phyloP scores from a whole-genome alignment of 2,113 vertebrate genomes.

The Cyprinodon brontotheroides region DNA sequence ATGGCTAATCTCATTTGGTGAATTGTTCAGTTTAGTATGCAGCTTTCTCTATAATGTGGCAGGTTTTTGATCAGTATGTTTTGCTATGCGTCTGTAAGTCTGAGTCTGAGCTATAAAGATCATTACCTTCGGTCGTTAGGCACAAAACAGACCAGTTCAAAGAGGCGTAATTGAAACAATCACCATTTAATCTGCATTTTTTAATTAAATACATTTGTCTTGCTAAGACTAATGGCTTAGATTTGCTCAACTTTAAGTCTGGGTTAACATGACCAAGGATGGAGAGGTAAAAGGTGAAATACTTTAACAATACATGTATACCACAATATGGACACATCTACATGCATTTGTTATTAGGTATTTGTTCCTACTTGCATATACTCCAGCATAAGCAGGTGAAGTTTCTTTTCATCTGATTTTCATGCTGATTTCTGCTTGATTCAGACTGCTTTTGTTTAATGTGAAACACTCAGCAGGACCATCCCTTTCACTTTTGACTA shows the following conservation, averaged over 20 bases:
- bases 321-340: slow-evolving; percentile 19
- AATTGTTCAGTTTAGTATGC: slow-evolving; percentile 15
- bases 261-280: slow-evolving; percentile 16
- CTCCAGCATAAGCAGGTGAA: slow-evolving; percentile 8
- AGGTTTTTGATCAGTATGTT: slow-evolving; percentile 42
- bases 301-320: slow-evolving; percentile 11
- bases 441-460: slow-evolving; percentile 21
- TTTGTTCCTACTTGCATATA: slow-evolving; percentile 23
- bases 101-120: slow-evolving; percentile 42
- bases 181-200: slow-evolving; percentile 45
- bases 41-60: slow-evolving; percentile 22
- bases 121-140: slow-evolving; percentile 60
- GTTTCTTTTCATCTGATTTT: slow-evolving; percentile 23
- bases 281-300: slow-evolving; percentile 28
- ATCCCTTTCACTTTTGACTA: slow-evolving; percentile 52
- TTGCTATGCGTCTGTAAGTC: slow-evolving; percentile 27
- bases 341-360: slow-evolving; percentile 30
- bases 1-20: slow-evolving; percentile 12
- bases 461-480: slow-evolving; percentile 17
- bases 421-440: slow-evolving; percentile 10
- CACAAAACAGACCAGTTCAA: slow-evolving; percentile 34
- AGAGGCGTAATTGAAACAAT: slow-evolving; percentile 49
- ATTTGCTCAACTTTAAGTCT: slow-evolving; percentile 8
- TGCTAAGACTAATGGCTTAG: not conserved
- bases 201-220: slow-evolving; percentile 31